Evolutionary conservation across 2,113 vertebrate species (phyloP), one percentile per base, ranked within the genome.

Genomic region (Axis porcinus): DNA sequence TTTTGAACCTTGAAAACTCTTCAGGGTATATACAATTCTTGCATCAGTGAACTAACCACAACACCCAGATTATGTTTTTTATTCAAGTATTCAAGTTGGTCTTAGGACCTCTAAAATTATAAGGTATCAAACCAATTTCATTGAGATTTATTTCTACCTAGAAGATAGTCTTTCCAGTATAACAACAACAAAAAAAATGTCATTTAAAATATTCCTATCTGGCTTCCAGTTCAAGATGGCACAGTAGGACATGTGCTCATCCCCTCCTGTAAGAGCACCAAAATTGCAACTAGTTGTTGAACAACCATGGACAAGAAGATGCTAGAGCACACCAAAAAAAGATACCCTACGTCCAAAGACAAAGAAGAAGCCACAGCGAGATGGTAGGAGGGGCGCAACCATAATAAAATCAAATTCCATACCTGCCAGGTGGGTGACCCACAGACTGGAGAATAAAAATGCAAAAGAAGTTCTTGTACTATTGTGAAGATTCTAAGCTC

Each of bases 1-100:
- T 67, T 97, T 78, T 91, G 14, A 95, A 67, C 13, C 58, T 9
- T 79, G 30, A 86, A 90, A 91, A 95, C 28, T 89, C 30, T 82
- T 97, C 30, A 58, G 7, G 6, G 40, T 74, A 81, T 36, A 54
- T 74, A 36, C 64, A 96, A 91, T 84, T 93, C 33, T 89, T 84
- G 52, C 55, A 6, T 64, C 36, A 91, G 21, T 50, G 12, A 40
- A 2, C 27, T 84, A 91, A 91, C 54, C 16, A 76, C 19, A 67
- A 67, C 33, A 43, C 10, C 27, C 10, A 88, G 43, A 92, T 45
- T 89, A 78, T 86, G 21, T 43, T 89, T 52, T 96, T 92, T 57
- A 70, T 70, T 90, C 54, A 94, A 86, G 17, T 70, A 21, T 36
- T 70, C 64, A 70, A 21, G 27, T 89, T 33, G 76, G 19, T 83